Evolutionary conservation across 2,888 invertebrate genomes (phyloP), one percentile per base, ranked within the genome.

Genomic region (Dynastes tityus): DNA sequence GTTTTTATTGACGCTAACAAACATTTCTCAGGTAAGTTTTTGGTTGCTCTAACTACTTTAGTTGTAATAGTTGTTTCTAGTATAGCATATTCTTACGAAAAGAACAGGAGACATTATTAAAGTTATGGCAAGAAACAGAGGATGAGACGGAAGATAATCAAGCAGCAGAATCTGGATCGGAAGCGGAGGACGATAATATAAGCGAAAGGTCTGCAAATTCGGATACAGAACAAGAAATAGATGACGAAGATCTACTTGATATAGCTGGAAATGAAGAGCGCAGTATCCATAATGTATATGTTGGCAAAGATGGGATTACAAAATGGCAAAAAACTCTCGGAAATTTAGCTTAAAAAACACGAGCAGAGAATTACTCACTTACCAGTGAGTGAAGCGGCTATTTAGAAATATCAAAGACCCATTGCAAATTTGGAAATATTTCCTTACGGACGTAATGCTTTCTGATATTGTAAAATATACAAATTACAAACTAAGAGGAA

Each of bases 401-500:
- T 58, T 16, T 58, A n/a, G n/a, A 58, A 58, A 58, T 58, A 27
- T 58, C 58, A 58, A 58, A 6, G 16, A 58, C 8, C 58, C 58
- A 8, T 58, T 58, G 58, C n/a, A 58, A 27, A 16, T n/a, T 27
- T 58, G 58, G 58, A 16, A 58, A 58, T 22, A 13, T 58, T n/a
- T 58, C 16, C 16, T 58, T 58, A 58, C 58, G 16, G 58, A 58
- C 16, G n/a, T 8, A 58, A 58, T 58, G 58, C 58, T 58, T 2
- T 58, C 58, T 22, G 58, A 58, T 16, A 58, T 58, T n/a, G 58
- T 58, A 58, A 58, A 68, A 40, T 51, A 32, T 27, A 40, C 68
- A 37, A 68, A 68, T 51, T 37, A 11, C 51, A 49, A 49, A 37
- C 45, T n/a, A 32, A 68, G 45, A n/a, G 83, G 83, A 22, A 51